phyloP scores from a whole-genome alignment of 1,140 invertebrate genomes.

The Eriosoma lanigerum region DNA sequence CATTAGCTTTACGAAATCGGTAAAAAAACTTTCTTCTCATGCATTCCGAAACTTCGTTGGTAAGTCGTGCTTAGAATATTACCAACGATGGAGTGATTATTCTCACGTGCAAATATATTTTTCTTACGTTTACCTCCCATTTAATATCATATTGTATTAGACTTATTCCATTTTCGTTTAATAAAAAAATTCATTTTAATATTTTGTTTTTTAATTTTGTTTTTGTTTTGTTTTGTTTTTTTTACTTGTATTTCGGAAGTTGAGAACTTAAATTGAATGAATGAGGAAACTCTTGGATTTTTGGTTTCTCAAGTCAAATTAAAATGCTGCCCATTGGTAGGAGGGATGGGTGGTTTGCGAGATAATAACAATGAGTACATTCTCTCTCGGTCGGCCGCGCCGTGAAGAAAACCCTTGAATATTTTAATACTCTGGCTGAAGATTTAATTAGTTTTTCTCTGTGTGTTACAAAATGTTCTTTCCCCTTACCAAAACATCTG shows the following conservation, averaged over 20 bases:
- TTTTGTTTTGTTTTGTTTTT: background rate
- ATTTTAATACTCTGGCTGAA: conserved; percentile 34
- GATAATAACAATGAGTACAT: conserved; percentile 35
- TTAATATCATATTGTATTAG: background rate
- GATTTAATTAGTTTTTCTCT: conserved; percentile 36
- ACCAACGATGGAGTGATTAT: background rate
- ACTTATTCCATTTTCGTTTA: background rate
- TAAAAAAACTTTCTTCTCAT: conserved; percentile 7
- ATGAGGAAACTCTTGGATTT: background rate
- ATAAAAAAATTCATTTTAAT: background rate
- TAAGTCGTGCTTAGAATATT: conserved; percentile 1
- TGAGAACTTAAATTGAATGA: background rate
- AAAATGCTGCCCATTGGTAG: background rate
- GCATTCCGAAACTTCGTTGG: background rate
- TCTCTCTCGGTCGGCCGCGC: background rate
- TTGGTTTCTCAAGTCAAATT: background rate
- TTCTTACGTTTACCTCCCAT: background rate
- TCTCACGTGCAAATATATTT: background rate
- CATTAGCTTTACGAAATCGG: conserved; percentile 14
- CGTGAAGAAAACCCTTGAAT: background rate
- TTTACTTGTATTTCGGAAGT: background rate
- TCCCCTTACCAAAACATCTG: background rate
- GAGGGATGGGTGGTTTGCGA: background rate
- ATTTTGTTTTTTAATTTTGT: background rate
- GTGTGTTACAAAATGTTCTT: conserved; percentile 16